Evolutionary conservation across 1,140 invertebrate genomes (phyloP).

Genomic region (Rhysida immarginata): DNA sequence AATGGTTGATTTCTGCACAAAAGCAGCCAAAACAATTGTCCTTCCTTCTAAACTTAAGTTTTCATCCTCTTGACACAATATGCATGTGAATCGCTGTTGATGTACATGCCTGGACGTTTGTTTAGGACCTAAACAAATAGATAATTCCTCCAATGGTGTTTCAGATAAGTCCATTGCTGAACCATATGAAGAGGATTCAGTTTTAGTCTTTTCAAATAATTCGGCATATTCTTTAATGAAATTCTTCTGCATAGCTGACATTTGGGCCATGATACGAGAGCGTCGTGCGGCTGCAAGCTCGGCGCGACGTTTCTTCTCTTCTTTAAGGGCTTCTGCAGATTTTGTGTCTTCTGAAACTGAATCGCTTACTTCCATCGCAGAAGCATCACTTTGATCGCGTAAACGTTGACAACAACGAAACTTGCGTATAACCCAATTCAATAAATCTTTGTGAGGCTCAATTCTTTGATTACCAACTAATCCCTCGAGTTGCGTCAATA

Average conservation of each 20-base stretch:
- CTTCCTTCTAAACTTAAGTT: slow-evolving; percentile 42
- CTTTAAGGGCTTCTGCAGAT: slow-evolving; percentile 21
- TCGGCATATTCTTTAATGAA: slow-evolving; percentile 87
- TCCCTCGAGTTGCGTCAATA: slow-evolving; percentile 42
- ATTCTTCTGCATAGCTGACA: slow-evolving; percentile 78
- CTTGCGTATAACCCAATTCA: slow-evolving; percentile 65
- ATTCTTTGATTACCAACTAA: slow-evolving; percentile 55
- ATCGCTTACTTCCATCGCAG: slow-evolving; percentile 23
- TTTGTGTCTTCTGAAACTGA: slow-evolving; percentile 25
- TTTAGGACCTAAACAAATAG: slow-evolving; percentile 37
- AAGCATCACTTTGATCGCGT: slow-evolving; percentile 16
- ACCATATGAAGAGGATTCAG: background rate
- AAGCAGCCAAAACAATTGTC: slow-evolving; percentile 79
- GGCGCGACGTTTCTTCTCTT: slow-evolving; percentile 54
- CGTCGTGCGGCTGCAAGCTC: slow-evolving; percentile 69
- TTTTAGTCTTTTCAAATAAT: slow-evolving; percentile 50
- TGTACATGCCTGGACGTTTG: slow-evolving; percentile 29
- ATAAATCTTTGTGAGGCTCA: slow-evolving; percentile 69
- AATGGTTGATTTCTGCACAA: slow-evolving; percentile 86
- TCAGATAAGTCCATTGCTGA: slow-evolving; percentile 36
- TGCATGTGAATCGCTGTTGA: slow-evolving; percentile 57
- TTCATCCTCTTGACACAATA: slow-evolving; percentile 92
- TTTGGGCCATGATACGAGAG: slow-evolving; percentile 81
- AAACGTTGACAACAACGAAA: slow-evolving; percentile 39
- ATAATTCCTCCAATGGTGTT: slow-evolving; percentile 18